Base-by-base conservation (phyloP, 2,113 vertebrate genomes). In the Abramis brama region DNA sequence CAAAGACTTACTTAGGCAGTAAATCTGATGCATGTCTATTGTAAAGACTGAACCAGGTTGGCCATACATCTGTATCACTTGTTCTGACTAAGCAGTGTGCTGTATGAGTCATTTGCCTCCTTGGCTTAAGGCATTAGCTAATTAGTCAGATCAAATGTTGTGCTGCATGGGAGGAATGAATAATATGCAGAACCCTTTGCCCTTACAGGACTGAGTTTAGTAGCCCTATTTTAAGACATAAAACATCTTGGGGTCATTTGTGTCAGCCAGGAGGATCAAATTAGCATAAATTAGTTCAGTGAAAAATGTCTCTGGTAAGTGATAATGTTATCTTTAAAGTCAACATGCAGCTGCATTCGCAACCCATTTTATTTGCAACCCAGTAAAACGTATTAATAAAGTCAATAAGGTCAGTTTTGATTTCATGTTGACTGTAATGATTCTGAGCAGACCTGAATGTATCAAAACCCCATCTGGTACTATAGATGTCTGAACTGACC, bases 121-220 rank as follows among this genome's bases (percentile, higher is more conserved):
- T 47, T 66, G 55, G 82, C 30, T 71, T 68, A 59, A 85, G 30
- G 77, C 36, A 68, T 59, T 85, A 66, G 55, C 43, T 66, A 33
- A 33, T 77, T 85, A 75, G 52, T 27, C 70, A 33, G 57, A 78
- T 84, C 73, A 84, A 76, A 84, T 66, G 21, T 66, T 85, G 83
- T 60, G 19, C 12, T 43, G 27, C 62, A 77, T 68, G 43, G 45
- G 21, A 79, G 45, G 84, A 85, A 79, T 85, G 27, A 79, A 68
- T 85, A n/a, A 62, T 57, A 39, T 43, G 33, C 30, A 50, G 59
- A 45, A 50, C 43, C 45, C 70, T 55, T 74, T 76, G 52, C 71
- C 74, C 84, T 85, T n/a, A 9, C 45, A 50, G 39, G 30, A 71
- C 23, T 11, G 60, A 68, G 71, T 45, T 74, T 74, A 47, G 71